Percentiles rank a stretch among this genome's conserved stretches.
phyloP scores from a whole-genome alignment of 2,113 vertebrate genomes.

The Colaptes auratus region DNA sequence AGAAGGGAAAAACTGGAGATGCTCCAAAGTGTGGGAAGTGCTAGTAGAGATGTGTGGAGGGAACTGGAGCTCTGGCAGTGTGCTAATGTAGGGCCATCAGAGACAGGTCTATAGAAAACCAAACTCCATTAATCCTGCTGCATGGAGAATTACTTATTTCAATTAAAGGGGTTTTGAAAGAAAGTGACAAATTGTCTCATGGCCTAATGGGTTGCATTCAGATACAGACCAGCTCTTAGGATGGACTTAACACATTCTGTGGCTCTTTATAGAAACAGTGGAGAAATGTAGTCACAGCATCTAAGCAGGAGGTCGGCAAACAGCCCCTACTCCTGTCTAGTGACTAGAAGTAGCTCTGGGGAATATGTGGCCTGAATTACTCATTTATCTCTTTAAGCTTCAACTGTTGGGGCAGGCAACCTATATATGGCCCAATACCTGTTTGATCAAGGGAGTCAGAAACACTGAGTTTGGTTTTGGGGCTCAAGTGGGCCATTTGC shows the following conservation, averaged over 20 bases:
- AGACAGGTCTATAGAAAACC: neutral
- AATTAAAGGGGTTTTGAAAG: neutral
- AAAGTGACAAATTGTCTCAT: neutral
- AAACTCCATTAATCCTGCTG: neutral
- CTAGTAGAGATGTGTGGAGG: neutral
- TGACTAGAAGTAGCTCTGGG: neutral
- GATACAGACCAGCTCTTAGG: neutral
- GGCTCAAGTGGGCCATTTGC: neutral
- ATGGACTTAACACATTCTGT: neutral
- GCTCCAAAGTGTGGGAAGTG: neutral
- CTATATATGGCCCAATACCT: neutral
- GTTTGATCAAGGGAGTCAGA: neutral
- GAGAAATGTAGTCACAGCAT: slow-evolving; percentile 17
- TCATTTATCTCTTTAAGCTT: neutral
- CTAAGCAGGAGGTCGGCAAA: slow-evolving; percentile 21
- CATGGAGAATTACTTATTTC: neutral
- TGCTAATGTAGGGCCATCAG: neutral
- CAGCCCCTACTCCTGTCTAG: neutral
- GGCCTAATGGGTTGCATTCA: neutral
- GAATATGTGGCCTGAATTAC: neutral
- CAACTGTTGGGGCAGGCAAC: neutral
- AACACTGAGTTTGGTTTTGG: neutral
- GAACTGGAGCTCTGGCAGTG: neutral
- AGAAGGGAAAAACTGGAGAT: neutral
- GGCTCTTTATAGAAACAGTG: neutral